Evolutionary conservation across 2,888 invertebrate species (phyloP), one percentile per base, ranked within the genome.

Genomic region (Drosophila pegasa): DNA sequence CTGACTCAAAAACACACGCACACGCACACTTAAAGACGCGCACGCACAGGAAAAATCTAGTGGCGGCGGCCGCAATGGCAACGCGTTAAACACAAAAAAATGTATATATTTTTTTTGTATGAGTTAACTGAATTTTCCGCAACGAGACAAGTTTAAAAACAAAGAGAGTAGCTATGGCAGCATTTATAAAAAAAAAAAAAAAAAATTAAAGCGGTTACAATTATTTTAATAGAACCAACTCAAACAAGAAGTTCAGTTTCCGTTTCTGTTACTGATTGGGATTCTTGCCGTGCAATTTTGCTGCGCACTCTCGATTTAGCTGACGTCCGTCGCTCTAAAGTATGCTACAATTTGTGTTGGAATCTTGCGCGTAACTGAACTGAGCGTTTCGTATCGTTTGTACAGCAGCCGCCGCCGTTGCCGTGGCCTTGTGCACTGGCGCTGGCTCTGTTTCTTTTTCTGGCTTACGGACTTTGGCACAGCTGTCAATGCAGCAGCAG

Each of bases 291-390:
- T 73, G 60, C 72, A 71, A 66, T 77, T 67, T 70, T 66, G 74
- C 70, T 87, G 86, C 88, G 80, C 78, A 83, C 80, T 73, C 87
- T 66, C 84, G 87, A 74, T 74, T 57, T 63, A 64, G 58, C 77
- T 71, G 79, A 71, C 67, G 68, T 78, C 78, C 75, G 75, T 63
- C 37, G 50, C 78, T 58, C 77, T 60, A 69, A 71, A 73, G 69
- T 80, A 54, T 84, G 85, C 85, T 82, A 85, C 89, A 80, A 75
- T 75, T 79, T 78, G 71, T 77, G 78, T 79, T 76, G 84, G 86
- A 90, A 84, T 82, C 86, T 84, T 90, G 87, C 84, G 87, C 89
- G 87, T 76, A 80, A 90, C 89, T 89, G 78, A 89, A 75, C 60
- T 60, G 54, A 71, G 55, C 41, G 51, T 56, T 60, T 45, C 50